Base-by-base conservation (phyloP, 2,113 vertebrate genomes). In the Myodes glareolus region DNA sequence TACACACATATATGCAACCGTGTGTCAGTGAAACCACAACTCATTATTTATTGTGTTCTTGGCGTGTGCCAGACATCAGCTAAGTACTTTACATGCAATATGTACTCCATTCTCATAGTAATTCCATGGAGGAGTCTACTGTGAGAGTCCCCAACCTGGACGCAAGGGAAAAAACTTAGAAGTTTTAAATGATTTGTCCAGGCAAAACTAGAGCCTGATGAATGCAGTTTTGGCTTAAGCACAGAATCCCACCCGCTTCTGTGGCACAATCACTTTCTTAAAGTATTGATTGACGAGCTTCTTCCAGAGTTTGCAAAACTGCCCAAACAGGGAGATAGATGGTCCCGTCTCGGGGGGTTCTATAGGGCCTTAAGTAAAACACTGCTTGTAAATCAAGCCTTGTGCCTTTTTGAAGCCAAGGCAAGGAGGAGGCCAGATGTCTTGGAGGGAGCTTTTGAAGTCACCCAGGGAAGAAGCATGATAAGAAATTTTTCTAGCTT, bases 261-360 rank as follows among this genome's bases (percentile, higher is more conserved):
- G 50, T 0, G 4, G 36, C 65, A 70, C 23, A 33, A n/a, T 27
- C 4, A 3, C 58, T 77, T 90, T 93, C 76, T 93, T 6, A 17
- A 93, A 52, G 29, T 10, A 36, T 72, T 67, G 13, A 73, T 82
- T 52, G 7, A 3, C 65, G 52, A 21, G 25, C 21, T 92, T 80
- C 82, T 65, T 9, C 58, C 58, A 88, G 92, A 92, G n/a, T 82
- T 67, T 92, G 72, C 72, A 72, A 93, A 96, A 29, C 17, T 13
- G 36, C 42, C 63, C 27, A 29, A 31, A 14, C 9, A 70, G 76
- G 55, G 8, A 55, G 76, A 80, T 4, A 42, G 76, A 88, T 4
- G n/a, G n/a, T 33, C 68, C 75, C 81, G 50, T n/a, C 68, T 87
- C 1, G 1, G 3, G 52, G 39, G 4, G 82, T 91, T 94, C 77